phyloP scores from a whole-genome alignment of 2,113 vertebrate species.

The Triplophysa dalaica region DNA sequence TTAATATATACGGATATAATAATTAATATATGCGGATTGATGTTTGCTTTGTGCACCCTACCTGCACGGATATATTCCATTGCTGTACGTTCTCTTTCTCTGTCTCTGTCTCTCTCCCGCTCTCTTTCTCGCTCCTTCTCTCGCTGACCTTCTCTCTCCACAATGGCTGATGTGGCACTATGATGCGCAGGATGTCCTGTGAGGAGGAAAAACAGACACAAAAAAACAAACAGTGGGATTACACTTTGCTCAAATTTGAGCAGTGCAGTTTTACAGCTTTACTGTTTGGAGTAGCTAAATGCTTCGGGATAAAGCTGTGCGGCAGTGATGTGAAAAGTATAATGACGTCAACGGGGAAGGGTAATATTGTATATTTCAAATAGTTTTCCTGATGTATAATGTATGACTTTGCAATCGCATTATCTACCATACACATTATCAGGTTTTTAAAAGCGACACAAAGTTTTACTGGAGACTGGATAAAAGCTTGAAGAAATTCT shows the following conservation, averaged over 20 bases:
- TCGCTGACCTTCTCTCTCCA: constrained; percentile 75
- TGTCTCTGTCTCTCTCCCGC: constrained; percentile 47
- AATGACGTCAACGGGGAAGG: too few relatives aligned
- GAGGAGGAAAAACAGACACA: constrained; percentile 49
- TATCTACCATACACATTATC: not conserved
- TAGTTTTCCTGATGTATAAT: too few relatives aligned
- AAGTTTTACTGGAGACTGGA: not conserved
- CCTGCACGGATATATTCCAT: constrained; percentile 72
- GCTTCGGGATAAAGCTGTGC: not conserved
- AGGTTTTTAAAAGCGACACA: not conserved
- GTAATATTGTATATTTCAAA: too few relatives aligned
- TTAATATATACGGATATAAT: too few relatives aligned
- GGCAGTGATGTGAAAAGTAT: not conserved
- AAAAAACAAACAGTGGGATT: constrained; percentile 40
- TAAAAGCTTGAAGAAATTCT: too few relatives aligned
- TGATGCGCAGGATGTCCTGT: constrained; percentile 87
- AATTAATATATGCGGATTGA: not conserved
- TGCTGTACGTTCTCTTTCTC: constrained; percentile 55
- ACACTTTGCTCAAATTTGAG: not conserved
- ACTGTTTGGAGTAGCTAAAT: not conserved
- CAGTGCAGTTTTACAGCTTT: not conserved
- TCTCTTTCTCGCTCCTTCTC: constrained; percentile 61
- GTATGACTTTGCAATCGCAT: not conserved
- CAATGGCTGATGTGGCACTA: constrained; percentile 77
- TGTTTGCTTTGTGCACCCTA: constrained; percentile 27